phyloP scores from a whole-genome alignment of 2,797 vertebrate species.

The Ptychadena robeensis region DNA sequence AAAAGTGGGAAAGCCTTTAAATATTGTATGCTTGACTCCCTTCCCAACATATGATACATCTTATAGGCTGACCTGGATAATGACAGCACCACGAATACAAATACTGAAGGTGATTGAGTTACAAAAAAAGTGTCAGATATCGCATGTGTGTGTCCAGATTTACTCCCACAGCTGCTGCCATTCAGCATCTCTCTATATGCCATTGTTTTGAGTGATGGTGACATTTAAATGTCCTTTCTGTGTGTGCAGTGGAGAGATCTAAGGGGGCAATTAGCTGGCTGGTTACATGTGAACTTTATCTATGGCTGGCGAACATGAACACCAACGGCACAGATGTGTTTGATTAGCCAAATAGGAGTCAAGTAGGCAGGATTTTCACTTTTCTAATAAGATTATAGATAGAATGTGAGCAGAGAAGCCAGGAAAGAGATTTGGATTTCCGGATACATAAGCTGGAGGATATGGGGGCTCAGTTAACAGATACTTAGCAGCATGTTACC shows the following conservation, averaged over 20 bases:
- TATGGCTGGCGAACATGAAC: not conserved
- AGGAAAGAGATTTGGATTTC: not conserved
- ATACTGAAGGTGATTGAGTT: too few species aligned
- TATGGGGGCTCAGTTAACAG: not conserved
- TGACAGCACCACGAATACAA: not conserved
- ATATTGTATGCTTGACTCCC: not conserved
- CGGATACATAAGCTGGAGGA: not conserved
- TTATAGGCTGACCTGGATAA: not conserved
- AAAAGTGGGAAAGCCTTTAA: not conserved
- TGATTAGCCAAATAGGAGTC: conserved; percentile 47
- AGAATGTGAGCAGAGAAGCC: conserved; percentile 10
- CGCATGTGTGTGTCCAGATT: not conserved
- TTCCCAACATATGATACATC: not conserved
- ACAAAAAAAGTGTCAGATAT: too few species aligned
- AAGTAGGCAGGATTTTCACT: conserved; percentile 41
- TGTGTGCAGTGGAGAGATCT: conserved; percentile 55
- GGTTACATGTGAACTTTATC: conserved; percentile 9
- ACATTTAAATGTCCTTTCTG: conserved; percentile 72
- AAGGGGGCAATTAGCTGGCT: conserved; percentile 45
- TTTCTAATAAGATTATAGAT: conserved; percentile 51
- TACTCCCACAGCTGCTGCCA: not conserved
- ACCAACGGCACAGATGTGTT: conserved; percentile 31
- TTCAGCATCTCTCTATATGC: not conserved
- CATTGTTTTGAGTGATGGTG: conserved; percentile 54
- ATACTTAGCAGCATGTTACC: too few species aligned